Percentiles rank a stretch among this genome's conserved stretches.
Conservation (phyloP, 2,888 invertebrate genomes). For the Pyrocoelia pectoralis region DNA sequence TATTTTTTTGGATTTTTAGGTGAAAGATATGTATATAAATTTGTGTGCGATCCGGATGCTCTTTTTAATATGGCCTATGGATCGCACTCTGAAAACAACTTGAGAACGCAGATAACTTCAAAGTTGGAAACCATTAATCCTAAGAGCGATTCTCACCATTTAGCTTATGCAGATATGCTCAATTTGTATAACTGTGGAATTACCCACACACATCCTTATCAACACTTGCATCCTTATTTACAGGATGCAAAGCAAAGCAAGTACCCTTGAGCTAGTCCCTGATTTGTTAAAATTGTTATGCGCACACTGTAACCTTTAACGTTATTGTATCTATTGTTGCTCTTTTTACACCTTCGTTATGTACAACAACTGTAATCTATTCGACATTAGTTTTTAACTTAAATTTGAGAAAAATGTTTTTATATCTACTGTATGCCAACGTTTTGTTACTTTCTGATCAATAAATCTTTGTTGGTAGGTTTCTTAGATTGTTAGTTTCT, state of each 20-base stretch:
- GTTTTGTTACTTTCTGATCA: too few relatives aligned
- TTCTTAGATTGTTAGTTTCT: too few relatives aligned
- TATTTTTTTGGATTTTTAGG: conserved; percentile 64
- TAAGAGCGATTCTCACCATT: conserved; percentile 55
- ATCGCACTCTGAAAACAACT: conserved; percentile 45
- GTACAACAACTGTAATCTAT: too few relatives aligned
- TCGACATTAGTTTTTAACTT: too few relatives aligned
- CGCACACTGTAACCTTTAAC: too few relatives aligned
- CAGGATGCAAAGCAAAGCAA: conserved; percentile 50
- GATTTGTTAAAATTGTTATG: background rate
- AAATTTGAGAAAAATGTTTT: too few relatives aligned
- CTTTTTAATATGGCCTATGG: conserved; percentile 84
- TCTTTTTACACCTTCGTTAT: too few relatives aligned
- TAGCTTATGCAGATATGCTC: conserved; percentile 60
- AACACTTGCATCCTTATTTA: conserved; percentile 57
- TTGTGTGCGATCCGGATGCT: conserved; percentile 94
- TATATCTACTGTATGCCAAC: too few relatives aligned
- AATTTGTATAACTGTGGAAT: conserved; percentile 60
- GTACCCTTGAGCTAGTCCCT: conserved; percentile 41
- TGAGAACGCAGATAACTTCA: conserved; percentile 45
- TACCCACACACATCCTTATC: conserved; percentile 54
- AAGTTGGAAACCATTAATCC: conserved; percentile 54
- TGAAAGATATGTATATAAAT: conserved; percentile 95
- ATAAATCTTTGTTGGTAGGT: too few relatives aligned
- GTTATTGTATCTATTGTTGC: too few relatives aligned